Base-by-base conservation (phyloP, 2,113 vertebrate genomes). In the Tursiops truncatus region DNA sequence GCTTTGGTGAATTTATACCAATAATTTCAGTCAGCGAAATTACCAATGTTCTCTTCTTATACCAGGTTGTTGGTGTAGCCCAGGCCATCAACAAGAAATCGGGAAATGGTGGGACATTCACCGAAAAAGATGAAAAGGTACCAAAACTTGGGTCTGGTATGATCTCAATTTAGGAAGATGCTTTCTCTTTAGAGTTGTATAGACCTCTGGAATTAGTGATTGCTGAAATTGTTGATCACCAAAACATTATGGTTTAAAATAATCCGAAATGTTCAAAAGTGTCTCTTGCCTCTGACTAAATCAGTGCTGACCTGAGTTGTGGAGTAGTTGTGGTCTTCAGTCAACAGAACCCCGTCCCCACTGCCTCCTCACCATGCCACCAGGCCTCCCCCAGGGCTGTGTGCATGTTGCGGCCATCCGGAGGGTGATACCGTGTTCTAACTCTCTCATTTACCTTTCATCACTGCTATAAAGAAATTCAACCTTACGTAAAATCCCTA, bases 41-140 rank as follows among this genome's bases (percentile, higher is more conserved):
- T 20, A 31, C 2, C 71, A 76, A 5, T 23, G 68, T 36, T 28
- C 91, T 95, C 96, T 97, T n/a, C 71, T 97, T 95, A 3, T 38
- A 7, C 81, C 98, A 99, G 99, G 99, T 99, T 8, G 99, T 99
- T 81, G 99, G 99, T 28, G 99, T 99, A 60, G 99, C 99, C 91
- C 99, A 99, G 98, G 99, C 99, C 63, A 99, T 99, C 97, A 99
- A 99, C 98, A 99, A 99, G 98, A 99, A 99, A 97, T 99, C 99
- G 81, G 99, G 99, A 93, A 98, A 98, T 60, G 99, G 99, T 4
- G 99, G 99, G 83, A 99, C 99, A 50, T 99, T 99, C 98, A 99
- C 99, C 3, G 99, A 99, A 94, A 99, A 99, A 98, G 99, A 99
- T 94, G 99, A 99, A 98, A 99, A 99, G 99, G 99, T 99, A 98